A percentile compares a stretch with the other conserved stretches of the same genome.
Evolutionary conservation across 2,113 vertebrate species (phyloP).

Genomic region (Festucalex cinctus): DNA sequence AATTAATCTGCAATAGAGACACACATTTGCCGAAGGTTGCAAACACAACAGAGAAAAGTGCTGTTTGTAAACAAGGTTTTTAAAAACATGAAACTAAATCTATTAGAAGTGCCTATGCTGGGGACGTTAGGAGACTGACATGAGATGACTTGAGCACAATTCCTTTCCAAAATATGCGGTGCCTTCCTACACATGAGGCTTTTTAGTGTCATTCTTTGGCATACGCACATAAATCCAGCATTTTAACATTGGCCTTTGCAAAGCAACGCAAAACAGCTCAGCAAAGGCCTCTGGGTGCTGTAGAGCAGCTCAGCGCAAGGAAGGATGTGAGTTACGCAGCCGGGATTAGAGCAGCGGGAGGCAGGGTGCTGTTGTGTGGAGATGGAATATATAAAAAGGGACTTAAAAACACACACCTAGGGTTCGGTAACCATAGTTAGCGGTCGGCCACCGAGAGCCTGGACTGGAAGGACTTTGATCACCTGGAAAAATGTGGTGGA

Average conservation of each 20-base stretch:
- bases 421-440: slow-evolving; percentile 76
- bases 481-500: slow-evolving; percentile 67
- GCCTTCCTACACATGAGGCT: not conserved
- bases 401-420: slow-evolving; percentile 67
- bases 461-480: slow-evolving; percentile 79
- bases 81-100: not conserved
- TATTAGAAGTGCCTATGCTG: slow-evolving; percentile 59
- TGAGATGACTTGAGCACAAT: slow-evolving; percentile 49
- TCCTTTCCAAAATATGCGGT: not conserved
- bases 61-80: not conserved
- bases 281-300: slow-evolving; percentile 37
- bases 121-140: slow-evolving; percentile 22
- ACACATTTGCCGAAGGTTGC: not conserved
- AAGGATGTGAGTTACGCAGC: slow-evolving; percentile 41
- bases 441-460: slow-evolving; percentile 75
- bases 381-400: slow-evolving; percentile 30
- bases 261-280: slow-evolving; percentile 30
- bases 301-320: slow-evolving; percentile 43
- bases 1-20: not conserved
- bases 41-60: not conserved
- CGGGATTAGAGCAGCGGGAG: slow-evolving; percentile 43
- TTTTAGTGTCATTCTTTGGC: not conserved
- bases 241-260: not conserved
- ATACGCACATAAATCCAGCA: not conserved
- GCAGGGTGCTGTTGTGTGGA: slow-evolving; percentile 20